Base-by-base conservation (phyloP, 2,113 vertebrate species). In the Prietella phreatophila region DNA sequence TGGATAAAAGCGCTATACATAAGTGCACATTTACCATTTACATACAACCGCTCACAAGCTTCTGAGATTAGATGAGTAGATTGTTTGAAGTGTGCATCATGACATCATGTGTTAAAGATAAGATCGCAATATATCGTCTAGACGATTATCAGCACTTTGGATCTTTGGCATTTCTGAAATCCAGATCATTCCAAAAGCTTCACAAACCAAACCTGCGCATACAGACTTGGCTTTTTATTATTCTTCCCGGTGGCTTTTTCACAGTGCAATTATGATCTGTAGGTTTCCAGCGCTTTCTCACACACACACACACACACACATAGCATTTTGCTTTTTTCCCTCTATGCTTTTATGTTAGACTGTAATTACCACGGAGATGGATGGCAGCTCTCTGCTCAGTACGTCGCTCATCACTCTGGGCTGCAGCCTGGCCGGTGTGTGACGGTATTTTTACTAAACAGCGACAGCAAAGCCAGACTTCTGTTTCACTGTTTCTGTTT, bases 231-330 rank as follows among this genome's bases (percentile, higher is more conserved):
- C 33, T 53, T 71, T 87, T 30, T 39, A 82, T 82, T 85, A 78
- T 69, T 85, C 78, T 69, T 50, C 42, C 60, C 39, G 2, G 36
- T 76, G 33, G 78, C 88, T 91, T 89, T 92, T 91, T 89, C 89
- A 91, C 91, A 89, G 90, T 67, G 90, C 93, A 94, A 93, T 94
- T 92, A 93, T 94, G 93, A 93, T 83, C 93, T 92, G 93, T 92
- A 92, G 56, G 36, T 83, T 79, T 80, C 91, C 90, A 92, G 92
- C 90, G 89, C 90, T 89, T 88, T 92, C 91, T 4, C 85, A 78
- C 86, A 50, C n/a, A 20, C 76, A 86, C 56, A 83, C 83, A 19
- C 78, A 88, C 25, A 79, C 25, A 25, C 6, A 79, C 61, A 20
- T 63, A 82, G 69, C 47, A 33, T 86, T 80, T 79, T 65, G 69